A percentile compares a stretch with the other conserved stretches of the same genome.
Conservation (phyloP, 30 jellyfish, hydroid and myxozoan genomes). For the Morbakka virulenta region DNA sequence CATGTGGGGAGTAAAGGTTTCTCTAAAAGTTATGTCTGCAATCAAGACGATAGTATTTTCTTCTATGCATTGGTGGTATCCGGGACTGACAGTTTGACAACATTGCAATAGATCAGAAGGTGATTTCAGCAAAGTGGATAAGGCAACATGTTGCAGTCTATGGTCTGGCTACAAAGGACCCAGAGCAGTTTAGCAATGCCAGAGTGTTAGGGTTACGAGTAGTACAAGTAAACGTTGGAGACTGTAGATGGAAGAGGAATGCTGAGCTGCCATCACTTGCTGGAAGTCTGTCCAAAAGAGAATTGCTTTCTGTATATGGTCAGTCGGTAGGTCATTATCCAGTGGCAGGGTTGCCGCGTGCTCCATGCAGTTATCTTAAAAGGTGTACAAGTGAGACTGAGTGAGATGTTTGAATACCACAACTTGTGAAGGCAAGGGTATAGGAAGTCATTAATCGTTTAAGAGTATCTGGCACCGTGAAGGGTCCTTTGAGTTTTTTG, state of each 20-base stretch:
- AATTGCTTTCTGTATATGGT: constrained; percentile 9
- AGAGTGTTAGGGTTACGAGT: constrained; percentile 34
- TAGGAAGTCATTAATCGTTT: not conserved
- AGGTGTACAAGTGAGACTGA: not conserved
- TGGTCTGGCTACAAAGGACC: constrained; percentile 33
- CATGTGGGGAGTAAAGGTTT: no score
- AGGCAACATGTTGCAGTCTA: not conserved
- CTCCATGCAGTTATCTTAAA: constrained; percentile 24
- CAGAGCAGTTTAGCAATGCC: constrained; percentile 19
- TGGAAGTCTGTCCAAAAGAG: not conserved
- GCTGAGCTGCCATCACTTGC: constrained; percentile 6
- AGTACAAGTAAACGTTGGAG: not conserved
- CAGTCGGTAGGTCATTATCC: constrained; percentile 40
- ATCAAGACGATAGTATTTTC: no score
- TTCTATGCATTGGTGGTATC: no score
- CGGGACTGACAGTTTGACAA: no score
- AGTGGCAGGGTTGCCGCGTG: constrained; percentile 42
- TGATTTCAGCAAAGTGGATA: no score
- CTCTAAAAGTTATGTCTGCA: no score
- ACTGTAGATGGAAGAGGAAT: not conserved
- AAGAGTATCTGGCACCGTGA: constrained; percentile 6
- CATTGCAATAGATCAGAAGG: no score
- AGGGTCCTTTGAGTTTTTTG: no score
- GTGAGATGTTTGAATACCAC: constrained; percentile 14
- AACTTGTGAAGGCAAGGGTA: not conserved